Evolutionary conservation across 2,113 vertebrate species (phyloP).

Genomic region (Seriola dumerili): DNA sequence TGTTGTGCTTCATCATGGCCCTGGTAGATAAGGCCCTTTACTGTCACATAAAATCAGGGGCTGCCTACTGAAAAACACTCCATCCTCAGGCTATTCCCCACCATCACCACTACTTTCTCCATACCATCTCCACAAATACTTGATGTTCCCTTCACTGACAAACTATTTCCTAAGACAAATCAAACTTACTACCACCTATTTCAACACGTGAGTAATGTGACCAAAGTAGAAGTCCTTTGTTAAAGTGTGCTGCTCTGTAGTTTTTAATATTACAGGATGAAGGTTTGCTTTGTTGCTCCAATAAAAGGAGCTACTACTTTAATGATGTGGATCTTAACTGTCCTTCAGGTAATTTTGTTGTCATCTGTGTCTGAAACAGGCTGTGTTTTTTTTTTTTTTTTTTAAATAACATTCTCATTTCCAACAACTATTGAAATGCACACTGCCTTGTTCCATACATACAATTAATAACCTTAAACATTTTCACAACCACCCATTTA

Average conservation of each 20-base stretch:
- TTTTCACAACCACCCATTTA: constrained; percentile 54
- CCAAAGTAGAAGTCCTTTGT: neutral
- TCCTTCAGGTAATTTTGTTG: constrained; percentile 22
- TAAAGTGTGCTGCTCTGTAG: neutral
- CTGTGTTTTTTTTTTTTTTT: neutral
- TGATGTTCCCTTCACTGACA: constrained; percentile 51
- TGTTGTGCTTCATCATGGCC: constrained; percentile 75
- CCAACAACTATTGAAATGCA: constrained; percentile 30
- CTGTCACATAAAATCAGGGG: constrained; percentile 79
- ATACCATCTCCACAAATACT: constrained; percentile 56
- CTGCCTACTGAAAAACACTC: constrained; percentile 71
- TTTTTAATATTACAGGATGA: neutral
- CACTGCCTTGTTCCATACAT: constrained; percentile 46
- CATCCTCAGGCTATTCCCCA: constrained; percentile 65
- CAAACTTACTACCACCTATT: constrained; percentile 32
- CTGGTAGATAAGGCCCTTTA: constrained; percentile 77
- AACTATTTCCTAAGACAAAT: constrained; percentile 50
- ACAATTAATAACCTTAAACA: constrained; percentile 68
- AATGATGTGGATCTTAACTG: neutral
- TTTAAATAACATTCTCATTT: constrained; percentile 41
- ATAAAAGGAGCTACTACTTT: neutral
- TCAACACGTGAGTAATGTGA: constrained; percentile 15
- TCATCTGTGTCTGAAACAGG: neutral
- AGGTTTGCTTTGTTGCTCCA: neutral
- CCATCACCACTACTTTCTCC: constrained; percentile 60